Percentiles rank a stretch among this genome's conserved stretches.
Evolutionary conservation across 2,113 vertebrate species (phyloP).

Genomic region (Oxygymnocypris stewartii): DNA sequence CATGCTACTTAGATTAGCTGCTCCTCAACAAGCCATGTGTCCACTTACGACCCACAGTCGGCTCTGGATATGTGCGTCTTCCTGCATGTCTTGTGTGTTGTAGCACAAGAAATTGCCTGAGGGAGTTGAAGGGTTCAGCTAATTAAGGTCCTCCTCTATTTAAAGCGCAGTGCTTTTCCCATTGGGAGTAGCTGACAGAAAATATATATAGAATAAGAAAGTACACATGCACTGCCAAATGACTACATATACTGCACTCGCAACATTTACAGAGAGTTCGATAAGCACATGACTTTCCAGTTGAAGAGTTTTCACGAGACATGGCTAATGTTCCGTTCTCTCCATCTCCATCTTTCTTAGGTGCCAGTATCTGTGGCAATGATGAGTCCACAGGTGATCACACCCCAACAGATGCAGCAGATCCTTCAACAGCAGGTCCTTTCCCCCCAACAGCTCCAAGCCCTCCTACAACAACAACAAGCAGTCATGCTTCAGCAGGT

Average conservation of each 20-base stretch:
- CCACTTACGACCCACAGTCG: background rate
- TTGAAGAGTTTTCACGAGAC: conserved; percentile 22
- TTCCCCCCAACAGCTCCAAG: conserved; percentile 97
- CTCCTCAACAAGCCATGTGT: conserved; percentile 21
- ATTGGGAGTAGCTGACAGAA: conserved; percentile 52
- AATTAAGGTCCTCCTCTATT: conserved; percentile 78
- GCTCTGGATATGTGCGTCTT: conserved; percentile 18
- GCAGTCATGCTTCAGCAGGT: conserved; percentile 99
- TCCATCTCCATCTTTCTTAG: conserved; percentile 64
- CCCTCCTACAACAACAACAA: conserved; percentile 97
- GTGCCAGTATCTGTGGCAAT: conserved; percentile 99
- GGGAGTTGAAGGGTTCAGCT: conserved; percentile 74
- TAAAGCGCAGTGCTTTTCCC: conserved; percentile 69
- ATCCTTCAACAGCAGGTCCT: conserved; percentile 99
- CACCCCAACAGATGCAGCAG: conserved; percentile 99
- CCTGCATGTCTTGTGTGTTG: background rate
- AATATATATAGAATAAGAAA: conserved; percentile 66
- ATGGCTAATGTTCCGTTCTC: conserved; percentile 4
- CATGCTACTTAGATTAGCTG: conserved; percentile 13
- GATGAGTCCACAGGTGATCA: conserved; percentile 99
- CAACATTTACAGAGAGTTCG: conserved; percentile 17
- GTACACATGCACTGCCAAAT: conserved; percentile 43
- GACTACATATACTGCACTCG: conserved; percentile 17
- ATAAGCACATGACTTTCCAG: background rate
- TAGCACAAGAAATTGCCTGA: conserved; percentile 41